phyloP scores from a whole-genome alignment of 2,888 invertebrate species.

The Mesoligia furuncula region DNA sequence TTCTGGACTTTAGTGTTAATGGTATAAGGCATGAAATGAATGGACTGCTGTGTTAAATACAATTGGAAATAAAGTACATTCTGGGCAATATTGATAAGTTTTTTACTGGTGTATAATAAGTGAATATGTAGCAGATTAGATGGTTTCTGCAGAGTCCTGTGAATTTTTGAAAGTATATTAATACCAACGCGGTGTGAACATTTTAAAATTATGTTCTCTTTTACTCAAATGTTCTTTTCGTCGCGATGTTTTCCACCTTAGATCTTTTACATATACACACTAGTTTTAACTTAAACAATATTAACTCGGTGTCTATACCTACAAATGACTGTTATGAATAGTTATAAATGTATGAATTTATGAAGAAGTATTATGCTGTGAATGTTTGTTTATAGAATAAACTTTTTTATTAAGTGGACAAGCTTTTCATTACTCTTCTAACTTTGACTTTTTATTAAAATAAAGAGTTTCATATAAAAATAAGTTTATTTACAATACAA shows the following conservation, averaged over 20 bases:
- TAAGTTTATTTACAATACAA: constrained; percentile 58
- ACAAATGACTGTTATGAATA: constrained; percentile 16
- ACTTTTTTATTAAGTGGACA: constrained; percentile 25
- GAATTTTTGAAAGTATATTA: background rate
- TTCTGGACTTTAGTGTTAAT: constrained; percentile 1
- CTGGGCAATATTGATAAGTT: constrained; percentile 30
- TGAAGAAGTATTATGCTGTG: constrained; percentile 41
- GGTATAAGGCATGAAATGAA: background rate
- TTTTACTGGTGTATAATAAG: constrained; percentile 21
- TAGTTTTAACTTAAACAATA: background rate
- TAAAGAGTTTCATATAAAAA: constrained; percentile 21
- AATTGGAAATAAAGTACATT: constrained; percentile 48
- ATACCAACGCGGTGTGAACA: background rate
- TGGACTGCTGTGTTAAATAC: constrained; percentile 22
- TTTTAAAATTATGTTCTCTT: background rate
- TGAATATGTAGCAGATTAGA: background rate
- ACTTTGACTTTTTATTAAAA: constrained; percentile 25
- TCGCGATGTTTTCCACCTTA: background rate
- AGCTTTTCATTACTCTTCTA: constrained; percentile 25
- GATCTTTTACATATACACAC: background rate
- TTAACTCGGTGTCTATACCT: background rate
- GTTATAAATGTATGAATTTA: constrained; percentile 5
- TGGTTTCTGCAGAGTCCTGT: background rate
- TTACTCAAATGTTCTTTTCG: background rate
- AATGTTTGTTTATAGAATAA: constrained; percentile 49